Base-by-base conservation (phyloP, 1,140 invertebrate genomes). In the Akabosia matsudoensis region DNA sequence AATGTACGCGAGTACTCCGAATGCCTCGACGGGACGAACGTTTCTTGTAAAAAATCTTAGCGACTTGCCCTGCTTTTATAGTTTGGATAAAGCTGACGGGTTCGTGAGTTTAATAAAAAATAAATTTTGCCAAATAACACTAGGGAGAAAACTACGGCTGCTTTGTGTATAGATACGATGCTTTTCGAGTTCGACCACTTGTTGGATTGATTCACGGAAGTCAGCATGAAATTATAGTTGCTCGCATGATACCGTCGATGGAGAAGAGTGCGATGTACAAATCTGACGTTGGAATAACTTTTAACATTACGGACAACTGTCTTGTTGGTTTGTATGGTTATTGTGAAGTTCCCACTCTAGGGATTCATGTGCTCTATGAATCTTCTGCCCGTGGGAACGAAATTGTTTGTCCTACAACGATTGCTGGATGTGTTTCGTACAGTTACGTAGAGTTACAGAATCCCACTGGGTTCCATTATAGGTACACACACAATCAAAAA, bases 21-120 rank as follows among this genome's bases (percentile, higher is more conserved):
- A 56, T 56, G 14, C 54, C 4, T 22, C 54, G 4, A 24, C 22
- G 3, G 54, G 54, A n/a, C 54, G 54, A 3, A 56, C 54, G n/a
- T 56, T 56, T 56, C 54, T 56, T 24, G 24, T 56, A 13, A 56
- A 56, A 56, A 56, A 56, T 56, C 54, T 56, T 56, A 56, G 54
- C 54, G 54, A 56, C 24, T 56, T 56, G 22, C 54, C 54, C 14
- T 56, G 54, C 22, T 56, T 56, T 56, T 56, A 56, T 56, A 24
- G 22, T 24, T 22, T 56, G 54, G 54, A 56, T 10, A 13, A 10
- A 24, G 10, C 24, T 16, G 54, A 56, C 3, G 10, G 4, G 54
- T 56, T n/a, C n/a, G 37, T 45, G 7, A 45, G 7, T 56, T 56
- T 56, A 56, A 13, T 13, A 56, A 56, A 56, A 13, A 56, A 10